These are phyloP conservation scores for Puma concolor DNA, from an alignment of 2,113 vertebrate genomes.

Conservation along the genomic window DNA sequence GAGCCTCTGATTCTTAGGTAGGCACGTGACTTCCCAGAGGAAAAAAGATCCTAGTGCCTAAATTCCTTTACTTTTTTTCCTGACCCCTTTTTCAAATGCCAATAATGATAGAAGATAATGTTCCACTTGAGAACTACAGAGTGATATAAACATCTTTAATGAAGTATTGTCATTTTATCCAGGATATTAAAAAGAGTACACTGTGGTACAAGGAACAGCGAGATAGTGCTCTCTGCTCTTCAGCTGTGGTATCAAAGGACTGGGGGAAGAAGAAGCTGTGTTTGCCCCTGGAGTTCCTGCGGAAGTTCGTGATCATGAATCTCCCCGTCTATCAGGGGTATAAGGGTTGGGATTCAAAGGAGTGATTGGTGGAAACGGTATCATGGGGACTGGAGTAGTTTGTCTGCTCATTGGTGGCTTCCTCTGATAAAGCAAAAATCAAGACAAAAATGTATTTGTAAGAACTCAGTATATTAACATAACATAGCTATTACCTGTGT, in stretches of 20 bases:
- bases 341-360: not conserved
- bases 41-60: not conserved
- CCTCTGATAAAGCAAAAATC: conserved; percentile 28
- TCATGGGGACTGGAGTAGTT: accelerated
- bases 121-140: not conserved
- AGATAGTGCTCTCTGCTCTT: not conserved
- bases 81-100: not conserved
- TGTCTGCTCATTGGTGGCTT: not conserved
- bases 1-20: not conserved
- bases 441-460: not conserved
- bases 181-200: not conserved
- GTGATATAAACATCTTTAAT: not conserved
- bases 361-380: not conserved
- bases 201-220: not conserved
- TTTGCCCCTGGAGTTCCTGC: not conserved
- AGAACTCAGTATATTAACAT: not conserved
- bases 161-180: not conserved
- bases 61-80: not conserved
- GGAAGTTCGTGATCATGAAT: not conserved
- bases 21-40: not conserved
- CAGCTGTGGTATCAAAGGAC: not conserved
- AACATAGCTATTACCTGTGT: not conserved
- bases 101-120: not conserved
- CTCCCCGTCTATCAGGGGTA: not conserved
- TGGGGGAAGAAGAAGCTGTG: not conserved